A percentile compares a stretch with the other conserved stretches of the same genome.
Evolutionary conservation across 2,113 vertebrate genomes (phyloP).

Genomic region (Cryptoleucopteryx plumbea): DNA sequence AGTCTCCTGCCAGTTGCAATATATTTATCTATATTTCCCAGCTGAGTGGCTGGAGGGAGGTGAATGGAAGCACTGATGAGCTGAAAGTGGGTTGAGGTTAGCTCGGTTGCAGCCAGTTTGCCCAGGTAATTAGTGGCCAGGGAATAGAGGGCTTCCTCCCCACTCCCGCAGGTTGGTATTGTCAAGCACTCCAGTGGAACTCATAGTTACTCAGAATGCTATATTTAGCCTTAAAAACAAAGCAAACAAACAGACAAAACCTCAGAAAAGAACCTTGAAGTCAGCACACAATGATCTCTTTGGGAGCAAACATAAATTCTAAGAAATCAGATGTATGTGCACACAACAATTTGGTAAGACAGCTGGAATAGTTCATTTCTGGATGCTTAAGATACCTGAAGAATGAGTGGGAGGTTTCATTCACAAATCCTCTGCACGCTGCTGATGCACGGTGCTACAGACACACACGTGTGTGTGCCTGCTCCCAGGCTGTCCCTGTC

Average conservation of each 20-base stretch:
- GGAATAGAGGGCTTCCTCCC: background rate
- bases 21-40: background rate
- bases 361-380: background rate
- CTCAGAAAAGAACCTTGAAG: background rate
- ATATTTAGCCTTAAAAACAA: background rate
- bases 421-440: background rate
- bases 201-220: background rate
- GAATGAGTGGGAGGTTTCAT: background rate
- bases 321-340: background rate
- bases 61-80: background rate
- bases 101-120: background rate
- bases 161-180: fast-evolving
- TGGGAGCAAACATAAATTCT: background rate
- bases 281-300: background rate
- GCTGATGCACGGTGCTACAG: background rate
- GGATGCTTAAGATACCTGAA: background rate
- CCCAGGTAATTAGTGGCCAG: background rate
- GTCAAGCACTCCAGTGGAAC: background rate
- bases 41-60: background rate
- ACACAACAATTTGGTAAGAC: background rate
- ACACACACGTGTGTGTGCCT: fast-evolving
- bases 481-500: background rate
- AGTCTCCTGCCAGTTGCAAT: background rate
- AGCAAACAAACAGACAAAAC: background rate
- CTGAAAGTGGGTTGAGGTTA: background rate